Evolutionary conservation across 2,797 vertebrate species (phyloP).

Genomic region (Phrynocephalus vlangalii): DNA sequence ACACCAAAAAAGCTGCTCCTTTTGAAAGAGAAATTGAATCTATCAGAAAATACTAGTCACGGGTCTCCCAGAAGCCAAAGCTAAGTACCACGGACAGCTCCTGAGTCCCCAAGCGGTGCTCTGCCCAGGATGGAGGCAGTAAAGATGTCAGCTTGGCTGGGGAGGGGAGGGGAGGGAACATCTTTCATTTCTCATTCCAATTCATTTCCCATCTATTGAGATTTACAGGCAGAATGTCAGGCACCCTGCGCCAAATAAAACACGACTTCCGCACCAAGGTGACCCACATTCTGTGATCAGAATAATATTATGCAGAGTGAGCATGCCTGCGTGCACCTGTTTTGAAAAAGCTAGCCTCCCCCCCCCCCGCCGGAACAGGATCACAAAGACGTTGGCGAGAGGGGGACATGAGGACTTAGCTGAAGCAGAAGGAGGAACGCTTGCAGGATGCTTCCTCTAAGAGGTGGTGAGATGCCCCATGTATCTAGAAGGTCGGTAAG

Average conservation of each 20-base stretch:
- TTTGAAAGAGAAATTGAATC: constrained; percentile 7
- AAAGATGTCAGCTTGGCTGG: neutral
- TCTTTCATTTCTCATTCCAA: constrained; percentile 24
- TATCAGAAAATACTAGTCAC: neutral
- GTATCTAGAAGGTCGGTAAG: neutral
- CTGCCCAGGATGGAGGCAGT: neutral
- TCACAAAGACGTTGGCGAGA: neutral
- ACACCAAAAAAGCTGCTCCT: neutral
- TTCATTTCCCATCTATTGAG: constrained; percentile 15
- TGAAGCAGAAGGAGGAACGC: neutral
- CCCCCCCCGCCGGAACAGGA: neutral
- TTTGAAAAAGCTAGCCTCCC: neutral
- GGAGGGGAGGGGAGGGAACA: neutral
- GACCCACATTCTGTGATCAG: constrained; percentile 30
- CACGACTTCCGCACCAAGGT: constrained; percentile 14
- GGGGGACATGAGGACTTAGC: no score
- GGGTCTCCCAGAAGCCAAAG: neutral
- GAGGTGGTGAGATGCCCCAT: neutral
- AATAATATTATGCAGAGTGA: neutral
- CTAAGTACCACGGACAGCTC: neutral
- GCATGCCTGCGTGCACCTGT: neutral
- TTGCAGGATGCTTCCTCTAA: neutral
- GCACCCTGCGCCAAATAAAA: constrained; percentile 7
- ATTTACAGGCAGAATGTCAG: constrained; percentile 7
- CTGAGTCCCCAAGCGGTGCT: neutral